These are phyloP conservation scores for Ptychochromis oligacanthus DNA, from an alignment of 2,113 vertebrate genomes.

Conservation along the genomic window DNA sequence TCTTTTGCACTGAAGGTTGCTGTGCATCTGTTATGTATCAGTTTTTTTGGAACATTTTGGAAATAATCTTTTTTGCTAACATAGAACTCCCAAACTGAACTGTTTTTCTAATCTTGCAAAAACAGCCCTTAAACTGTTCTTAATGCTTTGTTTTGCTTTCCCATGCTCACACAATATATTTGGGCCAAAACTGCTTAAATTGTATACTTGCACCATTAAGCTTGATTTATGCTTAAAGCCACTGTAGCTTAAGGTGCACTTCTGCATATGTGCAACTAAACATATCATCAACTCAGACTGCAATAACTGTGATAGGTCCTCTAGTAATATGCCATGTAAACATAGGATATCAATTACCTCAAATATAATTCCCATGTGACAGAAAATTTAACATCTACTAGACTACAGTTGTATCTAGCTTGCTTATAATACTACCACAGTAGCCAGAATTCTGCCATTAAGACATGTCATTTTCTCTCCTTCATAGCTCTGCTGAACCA, in stretches of 20 bases:
- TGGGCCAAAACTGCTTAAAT: neutral
- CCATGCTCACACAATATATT: too few relatives aligned
- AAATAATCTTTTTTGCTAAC: neutral
- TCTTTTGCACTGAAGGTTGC: neutral
- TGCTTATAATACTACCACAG: neutral
- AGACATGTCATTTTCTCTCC: neutral
- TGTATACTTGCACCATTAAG: neutral
- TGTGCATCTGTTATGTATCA: neutral
- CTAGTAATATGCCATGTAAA: too few relatives aligned
- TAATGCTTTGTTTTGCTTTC: neutral
- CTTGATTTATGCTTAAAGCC: neutral
- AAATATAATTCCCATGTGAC: too few relatives aligned
- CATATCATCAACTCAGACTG: neutral
- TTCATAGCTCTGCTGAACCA: neutral
- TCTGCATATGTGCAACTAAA: neutral
- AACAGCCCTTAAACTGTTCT: neutral
- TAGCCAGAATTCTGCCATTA: neutral
- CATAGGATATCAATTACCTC: too few relatives aligned
- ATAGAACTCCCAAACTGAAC: neutral
- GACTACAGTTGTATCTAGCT: neutral
- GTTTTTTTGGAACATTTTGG: too few relatives aligned
- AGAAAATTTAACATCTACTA: too few relatives aligned
- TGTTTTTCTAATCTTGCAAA: neutral
- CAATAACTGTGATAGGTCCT: neutral
- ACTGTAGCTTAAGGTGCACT: neutral